These are phyloP conservation scores for Istiophorus platypterus DNA, from an alignment of 2,113 vertebrate genomes.

Conservation along the genomic window DNA sequence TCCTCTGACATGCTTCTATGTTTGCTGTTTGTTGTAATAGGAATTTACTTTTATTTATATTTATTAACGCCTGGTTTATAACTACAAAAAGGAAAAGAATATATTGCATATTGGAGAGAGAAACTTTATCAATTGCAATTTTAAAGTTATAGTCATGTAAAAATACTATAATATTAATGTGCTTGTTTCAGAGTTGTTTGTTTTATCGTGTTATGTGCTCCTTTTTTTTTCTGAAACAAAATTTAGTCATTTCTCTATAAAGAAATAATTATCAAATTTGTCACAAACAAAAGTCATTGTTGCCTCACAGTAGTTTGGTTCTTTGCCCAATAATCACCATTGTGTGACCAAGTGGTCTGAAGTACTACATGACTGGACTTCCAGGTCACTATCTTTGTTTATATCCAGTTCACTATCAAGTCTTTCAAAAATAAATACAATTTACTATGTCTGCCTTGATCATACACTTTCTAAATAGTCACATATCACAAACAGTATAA, in stretches of 20 bases:
- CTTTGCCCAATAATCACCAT: background rate
- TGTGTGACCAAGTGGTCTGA: background rate
- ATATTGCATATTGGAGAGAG: background rate
- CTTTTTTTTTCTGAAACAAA: too few species aligned
- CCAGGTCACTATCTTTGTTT: background rate
- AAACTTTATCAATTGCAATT: too few species aligned
- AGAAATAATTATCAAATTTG: background rate
- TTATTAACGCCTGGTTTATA: background rate
- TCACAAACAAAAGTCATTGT: background rate
- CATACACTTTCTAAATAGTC: too few species aligned
- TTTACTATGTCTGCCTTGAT: background rate
- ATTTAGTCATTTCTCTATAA: background rate
- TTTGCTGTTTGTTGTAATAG: conserved; percentile 22
- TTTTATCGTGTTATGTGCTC: too few species aligned
- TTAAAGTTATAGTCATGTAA: too few species aligned
- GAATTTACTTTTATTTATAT: too few species aligned
- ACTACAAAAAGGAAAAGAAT: background rate
- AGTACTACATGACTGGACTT: background rate
- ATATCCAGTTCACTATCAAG: too few species aligned
- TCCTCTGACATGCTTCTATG: conserved; percentile 23
- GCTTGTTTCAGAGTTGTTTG: background rate
- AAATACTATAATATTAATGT: too few species aligned
- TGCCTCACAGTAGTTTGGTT: background rate
- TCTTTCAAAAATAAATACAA: too few species aligned
- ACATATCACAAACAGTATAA: too few species aligned